A percentile compares a stretch with the other conserved stretches of the same genome.
phyloP scores from a whole-genome alignment of 2,888 invertebrate genomes.

The Hypselothyrea guttata region DNA sequence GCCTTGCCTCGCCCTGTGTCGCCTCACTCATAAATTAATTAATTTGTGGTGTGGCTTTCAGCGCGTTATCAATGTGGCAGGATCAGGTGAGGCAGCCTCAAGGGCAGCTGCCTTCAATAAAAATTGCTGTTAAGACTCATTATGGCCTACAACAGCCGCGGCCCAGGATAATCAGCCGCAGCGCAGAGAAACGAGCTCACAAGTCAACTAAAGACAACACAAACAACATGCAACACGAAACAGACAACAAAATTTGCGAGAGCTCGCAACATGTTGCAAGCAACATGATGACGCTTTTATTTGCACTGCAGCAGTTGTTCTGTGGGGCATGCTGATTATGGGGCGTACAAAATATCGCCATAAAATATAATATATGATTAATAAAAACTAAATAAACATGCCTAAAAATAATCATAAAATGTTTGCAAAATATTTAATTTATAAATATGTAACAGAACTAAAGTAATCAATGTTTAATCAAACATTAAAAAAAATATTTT shows the following conservation, averaged over 20 bases:
- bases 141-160: slow-evolving; percentile 50
- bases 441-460: too few species aligned
- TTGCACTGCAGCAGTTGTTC: not conserved
- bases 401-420: too few species aligned
- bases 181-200: too few species aligned
- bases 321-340: not conserved
- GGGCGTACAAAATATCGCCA: too few species aligned
- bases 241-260: slow-evolving; percentile 33
- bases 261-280: slow-evolving; percentile 56
- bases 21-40: slow-evolving; percentile 79
- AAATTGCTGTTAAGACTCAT: slow-evolving; percentile 79
- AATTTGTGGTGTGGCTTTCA: slow-evolving; percentile 80
- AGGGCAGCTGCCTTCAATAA: slow-evolving; percentile 74
- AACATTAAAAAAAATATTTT: too few species aligned
- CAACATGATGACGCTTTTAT: slow-evolving; percentile 30
- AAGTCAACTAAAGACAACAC: too few species aligned
- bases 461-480: too few species aligned
- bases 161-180: slow-evolving; percentile 59
- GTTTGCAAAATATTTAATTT: too few species aligned
- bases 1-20: slow-evolving; percentile 6
- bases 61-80: slow-evolving; percentile 63
- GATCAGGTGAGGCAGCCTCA: slow-evolving; percentile 53
- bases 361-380: too few species aligned
- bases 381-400: too few species aligned
- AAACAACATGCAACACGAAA: too few species aligned